Evolutionary conservation across 2,888 invertebrate species (phyloP).

Genomic region (Odontothrips loti): DNA sequence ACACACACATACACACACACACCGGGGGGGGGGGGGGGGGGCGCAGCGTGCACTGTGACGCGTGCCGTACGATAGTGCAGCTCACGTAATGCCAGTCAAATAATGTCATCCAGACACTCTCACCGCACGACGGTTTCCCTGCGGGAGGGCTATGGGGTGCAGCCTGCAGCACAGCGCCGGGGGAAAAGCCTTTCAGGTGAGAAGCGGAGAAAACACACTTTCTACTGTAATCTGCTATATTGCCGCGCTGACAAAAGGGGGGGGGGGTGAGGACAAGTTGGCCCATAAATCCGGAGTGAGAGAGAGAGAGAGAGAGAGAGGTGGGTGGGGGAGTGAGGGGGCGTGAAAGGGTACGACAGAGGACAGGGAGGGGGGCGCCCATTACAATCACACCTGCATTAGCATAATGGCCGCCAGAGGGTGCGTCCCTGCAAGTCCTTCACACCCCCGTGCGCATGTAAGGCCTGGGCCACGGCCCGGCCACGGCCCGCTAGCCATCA

Average conservation of each 20-base stretch:
- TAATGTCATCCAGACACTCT: neutral
- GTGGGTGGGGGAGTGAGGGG: neutral
- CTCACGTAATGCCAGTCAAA: too few relatives aligned
- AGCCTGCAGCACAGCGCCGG: neutral
- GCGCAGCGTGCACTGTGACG: too few relatives aligned
- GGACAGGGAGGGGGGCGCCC: neutral
- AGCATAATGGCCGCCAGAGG: neutral
- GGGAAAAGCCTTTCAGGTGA: neutral
- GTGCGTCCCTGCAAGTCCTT: too few relatives aligned
- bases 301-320: neutral
- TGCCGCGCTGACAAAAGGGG: neutral
- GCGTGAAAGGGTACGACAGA: neutral
- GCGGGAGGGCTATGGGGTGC: neutral
- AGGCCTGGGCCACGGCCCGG: too few relatives aligned
- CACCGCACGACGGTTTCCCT: neutral
- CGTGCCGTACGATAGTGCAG: too few relatives aligned
- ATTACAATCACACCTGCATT: constrained; percentile 26
- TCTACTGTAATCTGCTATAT: too few relatives aligned
- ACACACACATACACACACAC: too few relatives aligned
- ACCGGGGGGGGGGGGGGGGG: too few relatives aligned
- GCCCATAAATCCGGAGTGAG: too few relatives aligned
- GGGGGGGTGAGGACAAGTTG: neutral
- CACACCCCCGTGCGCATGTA: too few relatives aligned
- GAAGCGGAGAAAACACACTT: too few relatives aligned
- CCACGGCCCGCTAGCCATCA: too few relatives aligned